Conservation (phyloP, 2,113 vertebrate genomes). For the Plotosus lineatus region DNA sequence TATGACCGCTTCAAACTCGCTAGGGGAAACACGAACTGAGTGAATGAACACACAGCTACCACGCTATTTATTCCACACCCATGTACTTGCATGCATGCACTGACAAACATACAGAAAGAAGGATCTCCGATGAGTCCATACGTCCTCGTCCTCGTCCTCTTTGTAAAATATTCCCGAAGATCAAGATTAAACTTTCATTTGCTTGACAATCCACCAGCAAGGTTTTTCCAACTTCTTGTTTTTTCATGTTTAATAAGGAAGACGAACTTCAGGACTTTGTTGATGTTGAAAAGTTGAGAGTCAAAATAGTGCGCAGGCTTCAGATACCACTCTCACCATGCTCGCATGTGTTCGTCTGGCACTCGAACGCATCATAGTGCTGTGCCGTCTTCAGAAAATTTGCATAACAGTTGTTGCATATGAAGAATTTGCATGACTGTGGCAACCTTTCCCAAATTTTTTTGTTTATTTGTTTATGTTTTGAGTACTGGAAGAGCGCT, state of each 20-base stretch:
- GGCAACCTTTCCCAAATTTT: conserved; percentile 9
- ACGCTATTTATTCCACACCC: neutral
- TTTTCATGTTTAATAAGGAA: neutral
- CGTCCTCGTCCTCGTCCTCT: neutral
- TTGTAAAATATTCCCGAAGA: neutral
- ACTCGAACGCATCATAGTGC: neutral
- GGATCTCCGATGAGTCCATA: no score
- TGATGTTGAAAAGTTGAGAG: neutral
- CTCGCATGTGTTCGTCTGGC: neutral
- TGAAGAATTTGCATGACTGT: conserved; percentile 42
- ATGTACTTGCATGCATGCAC: neutral
- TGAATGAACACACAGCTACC: neutral
- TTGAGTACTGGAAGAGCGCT: neutral
- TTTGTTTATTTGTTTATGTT: conserved; percentile 31
- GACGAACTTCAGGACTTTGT: neutral
- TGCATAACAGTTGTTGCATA: conserved; percentile 33
- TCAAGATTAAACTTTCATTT: neutral
- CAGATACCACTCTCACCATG: neutral
- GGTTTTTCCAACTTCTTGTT: neutral
- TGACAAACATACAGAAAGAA: neutral
- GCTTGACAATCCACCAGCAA: neutral
- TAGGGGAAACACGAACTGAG: neutral
- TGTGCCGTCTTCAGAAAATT: conserved; percentile 2
- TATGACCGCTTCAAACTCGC: neutral
- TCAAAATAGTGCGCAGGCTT: neutral